phyloP scores from a whole-genome alignment of 2,888 invertebrate genomes.

The Agonopterix subpropinquella region DNA sequence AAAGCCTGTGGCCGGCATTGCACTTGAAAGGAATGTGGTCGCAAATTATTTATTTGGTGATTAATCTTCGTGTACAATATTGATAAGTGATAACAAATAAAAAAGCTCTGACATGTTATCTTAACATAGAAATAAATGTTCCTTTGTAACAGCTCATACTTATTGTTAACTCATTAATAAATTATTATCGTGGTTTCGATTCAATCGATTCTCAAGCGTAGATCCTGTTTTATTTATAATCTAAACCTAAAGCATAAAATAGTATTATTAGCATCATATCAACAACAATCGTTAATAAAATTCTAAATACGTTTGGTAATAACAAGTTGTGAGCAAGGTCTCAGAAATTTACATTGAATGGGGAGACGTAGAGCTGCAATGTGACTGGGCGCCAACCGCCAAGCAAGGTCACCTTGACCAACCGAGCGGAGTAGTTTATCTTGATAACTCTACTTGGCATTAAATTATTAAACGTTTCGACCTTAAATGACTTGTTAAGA shows the following conservation, averaged over 20 bases:
- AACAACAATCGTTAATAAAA: constrained; percentile 1
- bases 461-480: constrained; percentile 10
- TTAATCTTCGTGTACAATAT: background rate
- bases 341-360: constrained; percentile 67
- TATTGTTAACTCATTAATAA: no score
- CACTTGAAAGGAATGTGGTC: constrained; percentile 21
- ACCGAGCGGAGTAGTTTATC: constrained; percentile 37
- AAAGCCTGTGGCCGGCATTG: constrained; percentile 26
- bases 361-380: constrained; percentile 53
- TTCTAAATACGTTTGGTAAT: constrained; percentile 20
- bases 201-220: no score
- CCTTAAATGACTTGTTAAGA: constrained; percentile 3
- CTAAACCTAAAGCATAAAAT: no score
- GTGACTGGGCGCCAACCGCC: constrained; percentile 34
- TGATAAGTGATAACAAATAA: no score
- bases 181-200: no score
- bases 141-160: no score
- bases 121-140: no score
- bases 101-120: no score
- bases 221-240: no score
- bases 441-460: constrained; percentile 28
- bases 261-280: no score
- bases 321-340: constrained; percentile 37
- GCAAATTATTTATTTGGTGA: constrained; percentile 7
- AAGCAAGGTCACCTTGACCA: constrained; percentile 68